These are phyloP conservation scores for Syngnathus scovelli DNA, from an alignment of 2,113 vertebrate species.

Conservation along the genomic window DNA sequence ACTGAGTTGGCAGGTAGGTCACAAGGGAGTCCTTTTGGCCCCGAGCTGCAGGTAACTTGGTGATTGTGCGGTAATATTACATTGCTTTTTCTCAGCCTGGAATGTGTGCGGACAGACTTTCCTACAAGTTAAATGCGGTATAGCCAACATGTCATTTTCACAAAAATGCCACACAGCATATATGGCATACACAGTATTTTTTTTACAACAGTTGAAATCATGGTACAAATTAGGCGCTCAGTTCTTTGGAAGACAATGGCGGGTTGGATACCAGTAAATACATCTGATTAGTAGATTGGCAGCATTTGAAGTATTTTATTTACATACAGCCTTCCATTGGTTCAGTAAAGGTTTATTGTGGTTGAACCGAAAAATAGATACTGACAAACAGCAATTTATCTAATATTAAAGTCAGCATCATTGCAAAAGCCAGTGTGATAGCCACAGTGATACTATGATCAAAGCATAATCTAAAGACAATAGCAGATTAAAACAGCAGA, in stretches of 20 bases:
- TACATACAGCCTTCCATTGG: slow-evolving; percentile 11
- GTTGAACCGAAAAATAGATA: background rate
- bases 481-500: background rate
- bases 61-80: slow-evolving; percentile 29
- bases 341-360: slow-evolving; percentile 11
- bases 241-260: slow-evolving; percentile 73
- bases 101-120: slow-evolving; percentile 34
- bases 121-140: slow-evolving; percentile 38
- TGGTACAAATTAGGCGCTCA: slow-evolving; percentile 78
- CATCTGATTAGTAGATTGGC: no score
- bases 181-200: slow-evolving; percentile 36
- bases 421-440: background rate
- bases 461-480: background rate
- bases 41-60: background rate
- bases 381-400: background rate
- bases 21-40: slow-evolving; percentile 29
- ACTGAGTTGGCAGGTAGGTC: slow-evolving; percentile 41
- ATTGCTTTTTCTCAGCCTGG: slow-evolving; percentile 14
- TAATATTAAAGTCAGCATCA: background rate
- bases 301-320: no score
- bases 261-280: slow-evolving; percentile 82
- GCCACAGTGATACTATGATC: no score
- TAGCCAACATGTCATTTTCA: slow-evolving; percentile 34
- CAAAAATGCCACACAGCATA: slow-evolving; percentile 33
- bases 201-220: slow-evolving; percentile 76